Evolutionary conservation across 2,888 invertebrate genomes (phyloP), one percentile per base, ranked within the genome.

Genomic region (Hecatera dysodea): DNA sequence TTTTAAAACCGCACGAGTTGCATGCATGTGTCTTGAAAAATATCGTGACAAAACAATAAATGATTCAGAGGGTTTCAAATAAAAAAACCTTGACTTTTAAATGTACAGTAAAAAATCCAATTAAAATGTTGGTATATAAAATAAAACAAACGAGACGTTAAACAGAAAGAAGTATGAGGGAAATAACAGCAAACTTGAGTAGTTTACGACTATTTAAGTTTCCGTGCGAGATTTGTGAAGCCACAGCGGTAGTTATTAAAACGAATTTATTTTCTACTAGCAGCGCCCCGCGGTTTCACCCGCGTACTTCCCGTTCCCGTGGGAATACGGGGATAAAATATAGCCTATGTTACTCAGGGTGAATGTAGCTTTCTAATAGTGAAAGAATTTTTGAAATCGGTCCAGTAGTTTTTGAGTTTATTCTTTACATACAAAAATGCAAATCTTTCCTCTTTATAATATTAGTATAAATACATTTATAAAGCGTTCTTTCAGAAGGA

Each of bases 31-130:
- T 19, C 46, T 53, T 53, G 46, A 44, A 36, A 50, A 56, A 57
- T 50, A 44, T 56, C 75, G 61, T 76, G 50, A 48, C 19, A 3
- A 0, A 44, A 56, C 48, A 8, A 56, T 27, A 7, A 44, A 15
- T 39, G 24, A 75, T 36, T 42, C 46, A 75, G 61, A 75, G 75
- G 52, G 7, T 24, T 67, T 36, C n/a, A 33, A 29, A n/a, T n/a
- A n/a, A 50, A 56, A 0, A 9, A 59, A 44, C 74, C 74, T 73
- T 73, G 66, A 22, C 36, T 57, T 56, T 50, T 46, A 29, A 42
- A 66, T 33, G 24, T 42, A 15, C 17, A 27, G 17, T 12, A 46
- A 12, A 33, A 72, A 44, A 44, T 1, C 7, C 3, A 27, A 15
- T 64, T 17, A 15, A 33, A 24, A 36, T 2, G 24, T 12, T 15